A percentile compares a stretch with the other conserved stretches of the same genome.
These are phyloP conservation scores for Xanthostigma xanthostigma DNA, from an alignment of 2,888 invertebrate species.

Conservation along the genomic window DNA sequence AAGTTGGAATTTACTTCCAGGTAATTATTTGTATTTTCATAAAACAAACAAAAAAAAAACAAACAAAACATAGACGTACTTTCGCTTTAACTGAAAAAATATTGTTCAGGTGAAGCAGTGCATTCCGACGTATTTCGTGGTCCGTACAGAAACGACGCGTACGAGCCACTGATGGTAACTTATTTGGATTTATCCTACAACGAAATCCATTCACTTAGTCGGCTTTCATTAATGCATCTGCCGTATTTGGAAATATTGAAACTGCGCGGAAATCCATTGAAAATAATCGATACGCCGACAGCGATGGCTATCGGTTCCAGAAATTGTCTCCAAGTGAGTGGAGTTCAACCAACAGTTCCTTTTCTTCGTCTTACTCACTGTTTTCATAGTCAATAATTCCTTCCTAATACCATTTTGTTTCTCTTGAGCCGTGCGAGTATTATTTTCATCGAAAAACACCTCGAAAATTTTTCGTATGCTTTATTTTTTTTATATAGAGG, in stretches of 20 bases:
- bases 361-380: no score
- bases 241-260: conserved; percentile 42
- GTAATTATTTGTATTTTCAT: conserved; percentile 23
- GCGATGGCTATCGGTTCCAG: conserved; percentile 30
- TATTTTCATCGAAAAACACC: no score
- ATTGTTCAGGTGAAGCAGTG: conserved; percentile 38
- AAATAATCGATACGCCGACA: conserved; percentile 42
- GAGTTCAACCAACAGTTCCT: no score
- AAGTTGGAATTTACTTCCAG: conserved; percentile 38
- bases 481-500: no score
- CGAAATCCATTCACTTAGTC: conserved; percentile 42
- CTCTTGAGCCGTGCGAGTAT: no score
- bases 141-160: conserved; percentile 38
- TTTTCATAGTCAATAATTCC: no score
- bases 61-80: background rate
- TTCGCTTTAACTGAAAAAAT: background rate
- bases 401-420: no score
- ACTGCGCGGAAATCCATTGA: conserved; percentile 45
- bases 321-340: no score
- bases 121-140: conserved; percentile 51
- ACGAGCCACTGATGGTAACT: conserved; percentile 40
- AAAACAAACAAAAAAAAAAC: no score
- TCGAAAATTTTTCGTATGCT: no score
- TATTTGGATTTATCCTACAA: conserved; percentile 48
- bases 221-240: conserved; percentile 45